These are phyloP conservation scores for Keiferia lycopersicella DNA, from an alignment of 2,888 invertebrate species.

Conservation along the genomic window DNA sequence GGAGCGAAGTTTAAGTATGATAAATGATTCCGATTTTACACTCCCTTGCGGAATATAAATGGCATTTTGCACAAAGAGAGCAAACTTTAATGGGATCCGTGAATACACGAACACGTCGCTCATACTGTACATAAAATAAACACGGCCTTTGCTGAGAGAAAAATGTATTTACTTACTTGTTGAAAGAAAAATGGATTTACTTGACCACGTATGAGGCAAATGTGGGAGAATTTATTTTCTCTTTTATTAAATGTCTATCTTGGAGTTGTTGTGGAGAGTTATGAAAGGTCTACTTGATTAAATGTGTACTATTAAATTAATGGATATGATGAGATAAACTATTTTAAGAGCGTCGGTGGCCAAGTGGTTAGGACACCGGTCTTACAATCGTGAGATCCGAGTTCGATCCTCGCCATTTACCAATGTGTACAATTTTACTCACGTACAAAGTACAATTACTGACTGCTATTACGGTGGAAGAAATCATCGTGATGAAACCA, in stretches of 20 bases:
- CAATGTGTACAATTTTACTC: too few relatives aligned
- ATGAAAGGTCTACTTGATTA: background rate
- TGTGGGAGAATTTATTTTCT: background rate
- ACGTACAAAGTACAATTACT: too few relatives aligned
- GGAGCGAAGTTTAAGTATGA: constrained; percentile 17
- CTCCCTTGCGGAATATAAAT: constrained; percentile 15
- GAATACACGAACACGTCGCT: constrained; percentile 1
- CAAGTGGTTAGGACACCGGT: too few relatives aligned
- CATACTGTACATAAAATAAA: constrained; percentile 9
- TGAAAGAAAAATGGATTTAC: background rate
- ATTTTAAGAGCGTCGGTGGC: too few relatives aligned
- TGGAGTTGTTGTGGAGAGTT: background rate
- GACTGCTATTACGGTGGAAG: too few relatives aligned
- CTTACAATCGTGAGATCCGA: too few relatives aligned
- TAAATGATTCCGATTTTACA: constrained; percentile 21
- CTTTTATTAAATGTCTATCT: background rate
- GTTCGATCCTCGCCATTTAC: too few relatives aligned
- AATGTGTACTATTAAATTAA: too few relatives aligned
- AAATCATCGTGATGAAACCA: too few relatives aligned
- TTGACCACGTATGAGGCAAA: background rate
- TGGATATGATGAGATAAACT: too few relatives aligned
- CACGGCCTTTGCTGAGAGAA: background rate
- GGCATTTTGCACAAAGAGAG: constrained; percentile 9
- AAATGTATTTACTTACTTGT: background rate
- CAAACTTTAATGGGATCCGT: constrained; percentile 16